Conservation (phyloP, 2,888 invertebrate species). For the Drosophila birchii region DNA sequence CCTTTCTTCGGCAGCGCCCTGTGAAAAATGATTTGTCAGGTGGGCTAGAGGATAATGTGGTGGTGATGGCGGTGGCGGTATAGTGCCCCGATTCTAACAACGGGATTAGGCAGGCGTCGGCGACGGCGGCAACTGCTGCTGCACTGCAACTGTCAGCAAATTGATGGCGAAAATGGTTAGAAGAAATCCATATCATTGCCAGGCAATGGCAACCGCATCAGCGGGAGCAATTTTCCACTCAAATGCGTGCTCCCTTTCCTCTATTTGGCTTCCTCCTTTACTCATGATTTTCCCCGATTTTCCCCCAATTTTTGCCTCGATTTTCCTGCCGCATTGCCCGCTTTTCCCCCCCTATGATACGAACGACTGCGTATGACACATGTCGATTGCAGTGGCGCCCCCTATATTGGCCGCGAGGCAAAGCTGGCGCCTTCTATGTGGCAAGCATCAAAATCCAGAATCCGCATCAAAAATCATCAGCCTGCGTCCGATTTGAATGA, state of each 20-base stretch:
- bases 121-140: background rate
- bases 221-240: slow-evolving; percentile 67
- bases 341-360: slow-evolving; percentile 15
- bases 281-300: background rate
- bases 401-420: slow-evolving; percentile 39
- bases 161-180: slow-evolving; percentile 54
- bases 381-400: slow-evolving; percentile 67
- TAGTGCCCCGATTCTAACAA: slow-evolving; percentile 14
- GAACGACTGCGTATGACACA: slow-evolving; percentile 68
- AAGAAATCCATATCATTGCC: slow-evolving; percentile 66
- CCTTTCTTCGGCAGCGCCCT: slow-evolving; percentile 13
- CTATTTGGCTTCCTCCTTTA: background rate
- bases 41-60: slow-evolving; percentile 15
- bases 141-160: slow-evolving; percentile 69
- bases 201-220: slow-evolving; percentile 49
- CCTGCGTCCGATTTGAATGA: slow-evolving; percentile 62
- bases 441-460: slow-evolving; percentile 34
- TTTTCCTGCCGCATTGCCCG: slow-evolving; percentile 11
- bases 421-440: slow-evolving; percentile 37
- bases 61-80: background rate
- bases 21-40: slow-evolving; percentile 52
- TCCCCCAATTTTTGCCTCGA: background rate
- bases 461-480: slow-evolving; percentile 29
- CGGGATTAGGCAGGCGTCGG: slow-evolving; percentile 15
- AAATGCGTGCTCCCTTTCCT: slow-evolving; percentile 50